Percentiles rank a stretch among this genome's conserved stretches.
Evolutionary conservation across 2,113 vertebrate genomes (phyloP).

Genomic region (Echinops telfairi): DNA sequence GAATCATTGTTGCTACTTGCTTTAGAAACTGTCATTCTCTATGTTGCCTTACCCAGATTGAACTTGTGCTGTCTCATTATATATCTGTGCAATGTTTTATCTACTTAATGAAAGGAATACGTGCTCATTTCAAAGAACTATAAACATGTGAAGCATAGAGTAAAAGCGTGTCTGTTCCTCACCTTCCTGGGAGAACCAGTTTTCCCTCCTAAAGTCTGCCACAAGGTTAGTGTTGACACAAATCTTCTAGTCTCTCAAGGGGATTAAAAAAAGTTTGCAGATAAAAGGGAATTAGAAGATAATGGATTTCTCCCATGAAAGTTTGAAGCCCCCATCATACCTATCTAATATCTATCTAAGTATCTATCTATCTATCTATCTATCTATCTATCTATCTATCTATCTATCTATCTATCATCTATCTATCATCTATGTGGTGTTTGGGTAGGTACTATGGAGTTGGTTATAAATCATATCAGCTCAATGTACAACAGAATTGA

Average conservation of each 20-base stretch:
- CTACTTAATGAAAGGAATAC: neutral
- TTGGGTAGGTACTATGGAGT: neutral
- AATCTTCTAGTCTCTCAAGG: neutral
- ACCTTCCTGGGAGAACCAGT: neutral
- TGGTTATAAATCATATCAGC: neutral
- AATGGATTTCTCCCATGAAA: too few species aligned
- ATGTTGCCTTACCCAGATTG: neutral
- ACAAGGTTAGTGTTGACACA: neutral
- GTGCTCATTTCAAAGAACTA: neutral
- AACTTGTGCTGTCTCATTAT: constrained; percentile 16
- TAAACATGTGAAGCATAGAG: neutral
- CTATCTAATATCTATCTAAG: too few species aligned
- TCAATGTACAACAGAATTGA: neutral
- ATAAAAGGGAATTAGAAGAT: too few species aligned
- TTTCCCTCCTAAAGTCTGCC: neutral
- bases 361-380: too few species aligned
- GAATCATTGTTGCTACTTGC: constrained; percentile 49
- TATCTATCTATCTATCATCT: too few species aligned
- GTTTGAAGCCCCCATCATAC: too few species aligned
- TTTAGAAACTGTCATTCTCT: neutral
- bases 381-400: too few species aligned
- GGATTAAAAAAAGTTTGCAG: too few species aligned
- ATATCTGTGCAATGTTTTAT: neutral
- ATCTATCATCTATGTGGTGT: too few species aligned
- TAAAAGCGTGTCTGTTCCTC: neutral